Evolutionary conservation across 1,140 invertebrate species (phyloP).

Genomic region (Tetragnatha versicolor): DNA sequence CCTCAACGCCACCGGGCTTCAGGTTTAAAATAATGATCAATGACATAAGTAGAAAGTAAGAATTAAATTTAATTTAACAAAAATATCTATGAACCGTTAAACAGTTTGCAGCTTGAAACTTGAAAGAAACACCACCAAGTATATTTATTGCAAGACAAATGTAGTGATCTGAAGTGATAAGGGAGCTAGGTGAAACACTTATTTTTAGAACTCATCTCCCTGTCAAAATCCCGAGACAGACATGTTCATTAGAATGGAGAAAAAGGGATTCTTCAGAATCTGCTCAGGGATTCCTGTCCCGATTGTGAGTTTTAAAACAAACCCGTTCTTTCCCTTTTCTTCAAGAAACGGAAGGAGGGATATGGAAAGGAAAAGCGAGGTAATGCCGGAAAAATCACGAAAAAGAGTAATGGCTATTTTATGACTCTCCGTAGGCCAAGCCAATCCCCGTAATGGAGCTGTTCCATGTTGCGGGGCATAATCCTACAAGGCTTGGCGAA

Average conservation of each 20-base stretch:
- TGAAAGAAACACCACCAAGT: too few relatives aligned
- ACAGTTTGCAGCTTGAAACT: too few relatives aligned
- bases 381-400: conserved; percentile 41
- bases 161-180: too few relatives aligned
- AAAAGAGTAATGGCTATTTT: conserved; percentile 49
- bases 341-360: neutral
- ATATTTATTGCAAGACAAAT: too few relatives aligned
- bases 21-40: too few relatives aligned
- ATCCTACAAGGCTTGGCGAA: conserved; percentile 40
- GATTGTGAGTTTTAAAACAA: neutral
- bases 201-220: too few relatives aligned
- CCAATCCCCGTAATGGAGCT: conserved; percentile 43
- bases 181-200: too few relatives aligned
- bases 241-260: neutral
- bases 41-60: too few relatives aligned
- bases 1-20: too few relatives aligned
- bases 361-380: conserved; percentile 7
- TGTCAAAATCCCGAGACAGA: too few relatives aligned
- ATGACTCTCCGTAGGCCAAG: conserved; percentile 21
- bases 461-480: conserved; percentile 32
- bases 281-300: conserved; percentile 5
- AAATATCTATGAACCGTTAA: too few relatives aligned
- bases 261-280: conserved; percentile 15
- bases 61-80: too few relatives aligned
- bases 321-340: neutral